Base-by-base conservation (phyloP, 1,140 invertebrate genomes). In the Leptinotarsa lineolata region DNA sequence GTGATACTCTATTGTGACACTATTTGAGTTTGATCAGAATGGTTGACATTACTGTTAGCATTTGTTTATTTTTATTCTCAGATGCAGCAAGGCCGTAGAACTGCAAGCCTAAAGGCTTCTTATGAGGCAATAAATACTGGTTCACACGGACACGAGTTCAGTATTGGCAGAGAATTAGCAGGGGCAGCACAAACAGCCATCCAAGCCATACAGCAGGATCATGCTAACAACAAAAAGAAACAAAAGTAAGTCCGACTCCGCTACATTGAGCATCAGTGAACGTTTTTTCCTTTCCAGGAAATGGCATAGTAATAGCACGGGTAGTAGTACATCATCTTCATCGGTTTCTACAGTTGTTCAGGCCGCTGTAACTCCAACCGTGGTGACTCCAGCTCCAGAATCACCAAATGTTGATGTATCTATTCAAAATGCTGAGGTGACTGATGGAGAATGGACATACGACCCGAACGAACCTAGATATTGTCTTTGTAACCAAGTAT, bases 401-500 rank as follows among this genome's bases (percentile, higher is more conserved):
- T 81, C 80, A n/a, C 78, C 80, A 0, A 66, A 77, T 18, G 75
- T 80, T 6, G 80, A 81, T 46, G 68, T 72, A 3, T 77, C 81
- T 15, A 20, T 70, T 48, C 79, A 80, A 44, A 73, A 68, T 66
- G 67, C 74, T 1, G 82, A 83, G 68, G 78, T 79, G 2, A 77
- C 77, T 4, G 82, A 82, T 48, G 85, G 86, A 5, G 88, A 88
- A 64, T 95, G 94, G 94, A 91, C 91, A 0, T 94, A 93, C 78
- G 95, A 96, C 86, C 94, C 95, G 3, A 95, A 95, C 82, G 97
- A 99, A 86, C 97, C 96, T 13, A 89, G 96, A 78, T 99, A 99
- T 85, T 99, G 97, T 86, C 91, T 97, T 79, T 99, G 97, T 86
- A 98, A 99, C 86, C 95, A 99, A 86, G 95, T 99, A 44, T 97